phyloP scores from a whole-genome alignment of 1,140 invertebrate species.

The Solenopsis invicta region DNA sequence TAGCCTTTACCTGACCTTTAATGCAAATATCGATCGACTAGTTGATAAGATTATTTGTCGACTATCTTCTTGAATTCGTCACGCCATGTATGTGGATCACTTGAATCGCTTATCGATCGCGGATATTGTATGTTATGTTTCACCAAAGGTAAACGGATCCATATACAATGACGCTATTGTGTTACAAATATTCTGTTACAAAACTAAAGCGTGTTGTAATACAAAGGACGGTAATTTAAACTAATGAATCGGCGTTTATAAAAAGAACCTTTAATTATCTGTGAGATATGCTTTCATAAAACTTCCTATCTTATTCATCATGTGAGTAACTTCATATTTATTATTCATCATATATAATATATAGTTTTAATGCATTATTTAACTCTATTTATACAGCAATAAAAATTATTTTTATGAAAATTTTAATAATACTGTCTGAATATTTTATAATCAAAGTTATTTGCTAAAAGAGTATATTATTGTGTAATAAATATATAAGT shows the following conservation, averaged over 20 bases:
- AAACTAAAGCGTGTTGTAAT: constrained; percentile 21
- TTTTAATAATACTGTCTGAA: neutral
- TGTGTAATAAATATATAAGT: constrained; percentile 80
- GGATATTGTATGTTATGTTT: neutral
- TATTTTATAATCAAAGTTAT: neutral
- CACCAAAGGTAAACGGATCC: constrained; percentile 1
- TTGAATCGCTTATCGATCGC: constrained; percentile 30
- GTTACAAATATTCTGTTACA: constrained; percentile 28
- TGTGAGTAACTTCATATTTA: too few relatives aligned
- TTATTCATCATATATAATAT: too few relatives aligned
- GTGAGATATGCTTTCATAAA: neutral
- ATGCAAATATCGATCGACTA: constrained; percentile 7
- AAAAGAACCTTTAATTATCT: constrained; percentile 12
- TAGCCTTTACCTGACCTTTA: neutral
- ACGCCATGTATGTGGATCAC: neutral
- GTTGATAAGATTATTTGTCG: constrained; percentile 17
- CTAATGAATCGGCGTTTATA: neutral
- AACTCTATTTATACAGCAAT: neutral
- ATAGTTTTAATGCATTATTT: neutral
- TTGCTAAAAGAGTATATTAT: neutral
- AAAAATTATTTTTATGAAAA: neutral
- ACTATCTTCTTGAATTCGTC: neutral
- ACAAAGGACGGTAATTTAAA: neutral
- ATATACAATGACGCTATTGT: constrained; percentile 16
- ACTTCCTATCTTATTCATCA: too few relatives aligned